A percentile compares a stretch with the other conserved stretches of the same genome.
These are phyloP conservation scores for Diadumene lineata DNA, from an alignment of 92 coral and sea anemone genomes.

Conservation along the genomic window DNA sequence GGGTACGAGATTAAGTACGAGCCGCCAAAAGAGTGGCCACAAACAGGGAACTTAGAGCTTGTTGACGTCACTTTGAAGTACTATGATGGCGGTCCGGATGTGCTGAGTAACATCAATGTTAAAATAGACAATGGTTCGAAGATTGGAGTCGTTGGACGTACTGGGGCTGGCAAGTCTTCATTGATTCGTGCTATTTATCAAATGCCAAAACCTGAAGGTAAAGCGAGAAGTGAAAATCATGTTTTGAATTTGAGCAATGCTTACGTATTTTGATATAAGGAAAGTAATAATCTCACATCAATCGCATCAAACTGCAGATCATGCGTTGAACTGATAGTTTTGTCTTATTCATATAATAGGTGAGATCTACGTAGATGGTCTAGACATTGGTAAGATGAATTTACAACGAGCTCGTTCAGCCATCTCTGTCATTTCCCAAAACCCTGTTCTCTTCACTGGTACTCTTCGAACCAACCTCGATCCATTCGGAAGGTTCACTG, in stretches of 20 bases:
- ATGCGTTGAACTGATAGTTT: too few species aligned
- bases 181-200: slow-evolving; percentile 40
- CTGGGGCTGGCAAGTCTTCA: slow-evolving; percentile 50
- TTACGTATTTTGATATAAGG: too few species aligned
- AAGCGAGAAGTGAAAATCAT: too few species aligned
- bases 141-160: slow-evolving; percentile 42
- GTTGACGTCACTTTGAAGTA: slow-evolving; percentile 32
- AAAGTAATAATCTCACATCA: too few species aligned
- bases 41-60: slow-evolving; percentile 20
- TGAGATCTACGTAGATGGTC: slow-evolving; percentile 25
- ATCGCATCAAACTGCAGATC: too few species aligned
- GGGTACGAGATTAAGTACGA: slow-evolving; percentile 39
- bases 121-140: slow-evolving; percentile 28
- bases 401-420: slow-evolving; percentile 41
- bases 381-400: slow-evolving; percentile 36
- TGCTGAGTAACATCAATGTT: slow-evolving; percentile 19
- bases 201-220: slow-evolving; percentile 47
- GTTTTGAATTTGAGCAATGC: too few species aligned
- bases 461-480: slow-evolving; percentile 36
- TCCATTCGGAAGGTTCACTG: slow-evolving; percentile 28
- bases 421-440: slow-evolving; percentile 44
- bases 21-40: slow-evolving; percentile 42
- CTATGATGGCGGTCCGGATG: slow-evolving; percentile 40
- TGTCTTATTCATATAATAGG: too few species aligned
- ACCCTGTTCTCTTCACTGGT: slow-evolving; percentile 38